These are phyloP conservation scores for Nomada ferruginata DNA, from an alignment of 2,888 invertebrate genomes.

Conservation along the genomic window DNA sequence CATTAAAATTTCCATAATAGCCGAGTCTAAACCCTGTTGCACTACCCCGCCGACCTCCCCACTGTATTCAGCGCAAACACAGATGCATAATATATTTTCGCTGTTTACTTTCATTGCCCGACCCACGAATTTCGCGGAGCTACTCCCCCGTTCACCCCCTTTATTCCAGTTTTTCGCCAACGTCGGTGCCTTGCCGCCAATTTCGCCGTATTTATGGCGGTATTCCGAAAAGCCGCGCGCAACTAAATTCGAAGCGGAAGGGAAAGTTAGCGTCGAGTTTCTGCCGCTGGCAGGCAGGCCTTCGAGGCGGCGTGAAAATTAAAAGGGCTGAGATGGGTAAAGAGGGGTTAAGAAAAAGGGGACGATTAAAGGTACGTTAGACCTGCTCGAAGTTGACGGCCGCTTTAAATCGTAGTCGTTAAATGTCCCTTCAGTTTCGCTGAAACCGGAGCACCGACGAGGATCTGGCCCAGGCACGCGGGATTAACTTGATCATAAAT, in stretches of 20 bases:
- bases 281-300: background rate
- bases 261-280: constrained; percentile 12
- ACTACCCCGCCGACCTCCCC: constrained; percentile 48
- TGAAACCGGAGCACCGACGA: constrained; percentile 5
- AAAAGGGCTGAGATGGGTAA: too few species aligned
- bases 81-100: constrained; percentile 60
- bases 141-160: background rate
- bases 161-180: background rate
- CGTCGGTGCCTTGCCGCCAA: background rate
- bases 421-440: constrained; percentile 34
- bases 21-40: constrained; percentile 71
- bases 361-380: constrained; percentile 28
- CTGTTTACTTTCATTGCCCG: constrained; percentile 53
- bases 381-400: constrained; percentile 9
- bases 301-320: background rate
- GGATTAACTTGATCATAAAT: constrained; percentile 63
- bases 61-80: constrained; percentile 47
- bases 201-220: constrained; percentile 11
- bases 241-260: background rate
- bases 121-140: constrained; percentile 42
- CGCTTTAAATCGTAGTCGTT: constrained; percentile 39
- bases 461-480: constrained; percentile 32
- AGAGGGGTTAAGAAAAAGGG: background rate
- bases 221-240: background rate
- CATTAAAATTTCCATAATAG: constrained; percentile 80